Conservation (phyloP, 1,140 invertebrate genomes). For the Drosophila willistoni region DNA sequence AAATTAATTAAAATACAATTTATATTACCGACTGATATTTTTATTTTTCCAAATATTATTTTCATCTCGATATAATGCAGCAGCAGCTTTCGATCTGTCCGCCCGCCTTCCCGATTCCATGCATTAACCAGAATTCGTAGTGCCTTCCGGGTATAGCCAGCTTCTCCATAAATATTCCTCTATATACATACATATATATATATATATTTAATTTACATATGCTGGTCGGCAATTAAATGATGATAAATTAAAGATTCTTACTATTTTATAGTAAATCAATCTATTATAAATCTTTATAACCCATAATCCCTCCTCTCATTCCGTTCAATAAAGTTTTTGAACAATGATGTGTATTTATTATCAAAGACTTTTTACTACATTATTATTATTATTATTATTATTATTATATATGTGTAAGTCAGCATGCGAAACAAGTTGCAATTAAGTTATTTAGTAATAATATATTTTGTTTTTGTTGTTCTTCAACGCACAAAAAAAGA, state of each 20-base stretch:
- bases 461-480: constrained; percentile 54
- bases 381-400: constrained; percentile 46
- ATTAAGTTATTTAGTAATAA: constrained; percentile 76
- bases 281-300: not conserved
- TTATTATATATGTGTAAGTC: constrained; percentile 58
- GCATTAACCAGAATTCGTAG: constrained; percentile 55
- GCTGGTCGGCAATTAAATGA: constrained; percentile 25
- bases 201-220: constrained; percentile 28
- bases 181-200: not conserved
- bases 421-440: constrained; percentile 53
- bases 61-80: not conserved
- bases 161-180: constrained; percentile 7
- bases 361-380: constrained; percentile 63
- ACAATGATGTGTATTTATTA: constrained; percentile 62
- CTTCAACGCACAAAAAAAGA: constrained; percentile 72
- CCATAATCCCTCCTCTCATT: constrained; percentile 46
- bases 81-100: constrained; percentile 28
- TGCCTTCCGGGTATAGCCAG: constrained; percentile 63
- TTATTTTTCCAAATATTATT: constrained; percentile 54
- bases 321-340: constrained; percentile 62
- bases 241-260: constrained; percentile 22
- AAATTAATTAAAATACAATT: constrained; percentile 35
- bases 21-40: constrained; percentile 69
- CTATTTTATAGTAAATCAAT: not conserved
- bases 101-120: not conserved